Conservation (phyloP, 2,888 invertebrate species). For the Hipparchia sbordonii region DNA sequence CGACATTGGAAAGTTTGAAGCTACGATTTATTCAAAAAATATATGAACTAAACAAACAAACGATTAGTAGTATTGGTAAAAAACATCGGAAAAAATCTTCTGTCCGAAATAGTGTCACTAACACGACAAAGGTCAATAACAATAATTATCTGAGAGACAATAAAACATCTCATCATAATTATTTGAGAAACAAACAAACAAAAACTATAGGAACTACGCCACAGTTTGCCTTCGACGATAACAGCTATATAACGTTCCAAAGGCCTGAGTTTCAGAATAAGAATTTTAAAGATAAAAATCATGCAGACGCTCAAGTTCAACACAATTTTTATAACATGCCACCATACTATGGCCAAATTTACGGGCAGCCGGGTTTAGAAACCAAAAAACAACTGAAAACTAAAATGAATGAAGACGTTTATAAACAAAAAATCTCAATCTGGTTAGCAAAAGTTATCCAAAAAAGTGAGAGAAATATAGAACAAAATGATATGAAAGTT, state of each 20-base stretch:
- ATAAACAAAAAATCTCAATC: slow-evolving; percentile 38
- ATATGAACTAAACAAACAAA: slow-evolving; percentile 41
- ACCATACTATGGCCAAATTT: slow-evolving; percentile 9
- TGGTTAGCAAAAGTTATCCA: slow-evolving; percentile 43
- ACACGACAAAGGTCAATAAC: not conserved
- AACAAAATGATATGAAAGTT: slow-evolving; percentile 32
- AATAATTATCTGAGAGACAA: not conserved
- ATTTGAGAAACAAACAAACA: not conserved
- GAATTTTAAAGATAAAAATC: not conserved
- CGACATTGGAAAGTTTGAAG: slow-evolving; percentile 46
- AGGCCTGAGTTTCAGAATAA: not conserved
- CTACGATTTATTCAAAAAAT: slow-evolving; percentile 51
- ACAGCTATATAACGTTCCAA: not conserved
- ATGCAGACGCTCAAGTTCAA: slow-evolving; percentile 23
- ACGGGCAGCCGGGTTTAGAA: not conserved
- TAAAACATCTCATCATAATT: not conserved
- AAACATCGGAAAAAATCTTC: not conserved
- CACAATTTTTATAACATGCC: slow-evolving; percentile 16
- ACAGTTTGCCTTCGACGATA: not conserved
- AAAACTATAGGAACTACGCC: not conserved
- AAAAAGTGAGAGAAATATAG: slow-evolving; percentile 25
- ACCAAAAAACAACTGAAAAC: not conserved
- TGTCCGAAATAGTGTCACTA: not conserved
- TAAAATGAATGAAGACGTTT: slow-evolving; percentile 5
- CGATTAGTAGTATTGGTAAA: not conserved